Percentiles rank a stretch among this genome's conserved stretches.
phyloP scores from a whole-genome alignment of 2,888 invertebrate species.

The Phaedon cochleariae region DNA sequence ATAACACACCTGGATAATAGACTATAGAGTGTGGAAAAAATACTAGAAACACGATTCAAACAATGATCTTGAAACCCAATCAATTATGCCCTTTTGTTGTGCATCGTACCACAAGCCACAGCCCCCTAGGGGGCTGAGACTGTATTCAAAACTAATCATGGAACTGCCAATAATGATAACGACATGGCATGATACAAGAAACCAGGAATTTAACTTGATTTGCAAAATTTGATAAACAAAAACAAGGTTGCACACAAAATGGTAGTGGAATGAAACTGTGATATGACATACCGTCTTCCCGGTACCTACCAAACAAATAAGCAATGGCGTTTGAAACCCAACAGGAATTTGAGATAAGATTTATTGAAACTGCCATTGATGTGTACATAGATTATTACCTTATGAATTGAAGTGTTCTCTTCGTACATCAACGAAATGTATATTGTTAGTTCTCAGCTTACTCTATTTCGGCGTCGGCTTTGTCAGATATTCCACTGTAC shows the following conservation, averaged over 20 bases:
- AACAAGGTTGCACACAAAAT: conserved; percentile 26
- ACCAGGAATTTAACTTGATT: too few relatives aligned
- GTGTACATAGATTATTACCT: conserved; percentile 53
- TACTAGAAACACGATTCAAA: too few relatives aligned
- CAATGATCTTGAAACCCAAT: too few relatives aligned
- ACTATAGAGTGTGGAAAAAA: too few relatives aligned
- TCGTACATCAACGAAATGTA: conserved; percentile 59
- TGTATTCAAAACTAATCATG: too few relatives aligned
- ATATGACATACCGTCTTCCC: conserved; percentile 62
- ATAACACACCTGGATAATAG: too few relatives aligned
- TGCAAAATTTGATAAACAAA: background rate
- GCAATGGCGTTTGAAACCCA: conserved; percentile 65
- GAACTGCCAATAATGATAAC: too few relatives aligned
- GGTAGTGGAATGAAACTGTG: conserved; percentile 46
- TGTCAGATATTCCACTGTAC: conserved; percentile 66
- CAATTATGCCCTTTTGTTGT: too few relatives aligned
- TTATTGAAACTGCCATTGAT: background rate
- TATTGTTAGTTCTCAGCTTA: conserved; percentile 63
- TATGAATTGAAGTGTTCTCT: conserved; percentile 52
- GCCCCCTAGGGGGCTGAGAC: too few relatives aligned
- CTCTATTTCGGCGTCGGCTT: conserved; percentile 69
- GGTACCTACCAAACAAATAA: conserved; percentile 60
- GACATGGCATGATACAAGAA: too few relatives aligned
- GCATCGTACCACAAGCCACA: too few relatives aligned
- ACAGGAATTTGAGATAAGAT: conserved; percentile 60